These are phyloP conservation scores for Lydus trimaculatus DNA, from an alignment of 2,888 invertebrate genomes.

Conservation along the genomic window DNA sequence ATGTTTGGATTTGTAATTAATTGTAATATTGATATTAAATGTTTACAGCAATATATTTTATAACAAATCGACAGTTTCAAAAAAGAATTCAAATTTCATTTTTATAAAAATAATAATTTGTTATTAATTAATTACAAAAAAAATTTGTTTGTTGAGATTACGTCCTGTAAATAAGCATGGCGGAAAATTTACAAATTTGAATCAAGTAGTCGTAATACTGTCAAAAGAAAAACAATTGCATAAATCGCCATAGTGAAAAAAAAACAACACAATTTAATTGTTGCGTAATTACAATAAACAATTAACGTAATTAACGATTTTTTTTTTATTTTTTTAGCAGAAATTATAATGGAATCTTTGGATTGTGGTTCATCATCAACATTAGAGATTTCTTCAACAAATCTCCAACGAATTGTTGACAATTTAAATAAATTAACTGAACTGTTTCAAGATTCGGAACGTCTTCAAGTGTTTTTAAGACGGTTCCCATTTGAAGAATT, in stretches of 20 bases:
- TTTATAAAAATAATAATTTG: too few relatives aligned
- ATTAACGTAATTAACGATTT: neutral
- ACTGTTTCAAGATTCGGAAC: neutral
- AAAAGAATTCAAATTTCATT: too few relatives aligned
- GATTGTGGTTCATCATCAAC: neutral
- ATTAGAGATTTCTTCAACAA: neutral
- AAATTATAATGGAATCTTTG: neutral
- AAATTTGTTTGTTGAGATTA: neutral
- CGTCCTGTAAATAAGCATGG: neutral
- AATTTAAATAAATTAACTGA: neutral
- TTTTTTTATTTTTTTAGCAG: neutral
- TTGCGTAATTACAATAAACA: neutral
- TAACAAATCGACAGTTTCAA: too few relatives aligned
- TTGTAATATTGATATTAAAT: too few relatives aligned
- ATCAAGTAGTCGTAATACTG: neutral
- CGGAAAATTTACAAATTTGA: neutral
- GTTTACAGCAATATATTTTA: too few relatives aligned
- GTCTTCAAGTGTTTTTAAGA: neutral
- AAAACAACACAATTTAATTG: neutral
- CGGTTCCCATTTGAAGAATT: slow-evolving; percentile 11
- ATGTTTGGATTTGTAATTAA: too few relatives aligned
- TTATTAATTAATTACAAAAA: too few relatives aligned
- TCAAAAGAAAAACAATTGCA: neutral
- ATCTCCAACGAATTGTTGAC: neutral
- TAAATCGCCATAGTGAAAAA: too few relatives aligned